A percentile compares a stretch with the other conserved stretches of the same genome.
phyloP scores from a whole-genome alignment of 2,888 invertebrate genomes.

The Notodonta dromedarius region DNA sequence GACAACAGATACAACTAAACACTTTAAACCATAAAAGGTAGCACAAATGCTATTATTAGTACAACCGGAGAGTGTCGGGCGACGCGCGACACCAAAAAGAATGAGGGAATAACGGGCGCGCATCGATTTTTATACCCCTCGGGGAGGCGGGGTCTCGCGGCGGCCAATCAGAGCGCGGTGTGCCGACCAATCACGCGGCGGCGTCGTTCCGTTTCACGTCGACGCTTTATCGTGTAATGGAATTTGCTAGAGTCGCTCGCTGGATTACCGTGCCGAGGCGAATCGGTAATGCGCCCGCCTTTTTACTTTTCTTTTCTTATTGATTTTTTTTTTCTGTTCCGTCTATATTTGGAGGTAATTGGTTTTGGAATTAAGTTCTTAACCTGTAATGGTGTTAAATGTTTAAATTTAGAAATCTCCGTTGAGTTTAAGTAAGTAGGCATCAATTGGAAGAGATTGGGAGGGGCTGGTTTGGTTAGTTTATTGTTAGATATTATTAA shows the following conservation, averaged over 20 bases:
- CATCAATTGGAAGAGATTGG: no score
- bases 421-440: background rate
- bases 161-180: slow-evolving; percentile 78
- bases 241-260: slow-evolving; percentile 72
- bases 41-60: slow-evolving; percentile 79
- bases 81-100: slow-evolving; percentile 75
- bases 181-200: slow-evolving; percentile 75
- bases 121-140: slow-evolving; percentile 83
- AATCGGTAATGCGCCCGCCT: slow-evolving; percentile 59
- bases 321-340: slow-evolving; percentile 47
- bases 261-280: slow-evolving; percentile 72
- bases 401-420: background rate
- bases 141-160: slow-evolving; percentile 73
- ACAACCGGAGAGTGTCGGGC: slow-evolving; percentile 74
- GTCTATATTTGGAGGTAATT: slow-evolving; percentile 43
- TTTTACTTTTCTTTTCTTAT: slow-evolving; percentile 44
- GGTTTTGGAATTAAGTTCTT: slow-evolving; percentile 29
- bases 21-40: slow-evolving; percentile 76
- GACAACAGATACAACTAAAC: slow-evolving; percentile 80
- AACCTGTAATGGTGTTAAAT: slow-evolving; percentile 10
- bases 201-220: slow-evolving; percentile 61
- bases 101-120: slow-evolving; percentile 50
- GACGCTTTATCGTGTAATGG: slow-evolving; percentile 79
- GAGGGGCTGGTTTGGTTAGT: no score
- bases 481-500: no score